Evolutionary conservation across 2,113 vertebrate genomes (phyloP).

Genomic region (Proteles cristata): DNA sequence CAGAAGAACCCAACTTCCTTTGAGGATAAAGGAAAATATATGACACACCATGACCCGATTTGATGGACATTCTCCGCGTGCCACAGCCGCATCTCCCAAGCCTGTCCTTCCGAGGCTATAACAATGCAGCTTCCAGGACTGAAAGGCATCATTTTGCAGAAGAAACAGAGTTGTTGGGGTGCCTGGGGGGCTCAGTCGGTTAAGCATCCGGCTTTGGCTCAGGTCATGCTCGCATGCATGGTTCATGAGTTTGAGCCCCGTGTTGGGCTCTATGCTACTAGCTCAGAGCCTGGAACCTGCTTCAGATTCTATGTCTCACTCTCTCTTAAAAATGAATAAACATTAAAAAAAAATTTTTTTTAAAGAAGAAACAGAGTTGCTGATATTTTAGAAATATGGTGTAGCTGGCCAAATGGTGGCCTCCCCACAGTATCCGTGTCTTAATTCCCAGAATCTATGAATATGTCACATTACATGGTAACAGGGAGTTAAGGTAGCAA

Average conservation of each 20-base stretch:
- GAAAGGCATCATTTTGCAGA: background rate
- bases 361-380: background rate
- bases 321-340: too few relatives aligned
- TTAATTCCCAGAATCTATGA: background rate
- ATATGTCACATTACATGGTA: background rate
- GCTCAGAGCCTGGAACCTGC: too few relatives aligned
- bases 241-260: too few relatives aligned
- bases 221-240: too few relatives aligned
- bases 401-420: background rate
- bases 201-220: too few relatives aligned
- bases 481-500: background rate
- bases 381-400: background rate
- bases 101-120: background rate
- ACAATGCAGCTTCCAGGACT: background rate
- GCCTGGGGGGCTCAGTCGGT: too few relatives aligned
- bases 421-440: background rate
- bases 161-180: background rate
- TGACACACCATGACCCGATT: background rate
- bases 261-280: too few relatives aligned
- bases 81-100: background rate
- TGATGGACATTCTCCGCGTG: background rate
- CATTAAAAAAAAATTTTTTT: too few relatives aligned
- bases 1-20: background rate
- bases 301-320: too few relatives aligned
- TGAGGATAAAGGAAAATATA: background rate